Conservation (phyloP, 2,113 vertebrate genomes). For the Motacilla alba region DNA sequence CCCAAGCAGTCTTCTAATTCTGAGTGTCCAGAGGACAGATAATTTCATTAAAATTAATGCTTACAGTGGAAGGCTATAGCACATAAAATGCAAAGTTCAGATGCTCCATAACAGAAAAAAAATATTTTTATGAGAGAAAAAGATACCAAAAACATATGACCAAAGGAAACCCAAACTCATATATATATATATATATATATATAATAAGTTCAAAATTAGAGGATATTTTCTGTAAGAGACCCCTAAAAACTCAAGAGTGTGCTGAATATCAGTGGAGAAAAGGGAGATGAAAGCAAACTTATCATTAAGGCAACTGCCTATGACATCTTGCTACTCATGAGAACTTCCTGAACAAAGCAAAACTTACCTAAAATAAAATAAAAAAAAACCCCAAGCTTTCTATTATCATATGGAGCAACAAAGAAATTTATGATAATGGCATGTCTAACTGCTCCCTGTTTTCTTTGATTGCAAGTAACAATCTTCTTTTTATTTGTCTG, state of each 20-base stretch:
- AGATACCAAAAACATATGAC: neutral
- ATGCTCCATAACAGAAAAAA: neutral
- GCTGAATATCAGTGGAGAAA: neutral
- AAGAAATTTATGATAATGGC: neutral
- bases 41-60: neutral
- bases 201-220: neutral
- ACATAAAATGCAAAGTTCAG: accelerated
- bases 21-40: neutral
- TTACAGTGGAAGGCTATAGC: neutral
- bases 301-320: neutral
- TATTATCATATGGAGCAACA: neutral
- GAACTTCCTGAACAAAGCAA: neutral
- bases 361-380: neutral
- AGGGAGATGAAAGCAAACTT: neutral
- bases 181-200: neutral
- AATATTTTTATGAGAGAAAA: neutral
- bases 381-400: accelerated
- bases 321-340: neutral
- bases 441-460: neutral
- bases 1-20: neutral
- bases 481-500: neutral
- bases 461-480: neutral
- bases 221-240: neutral
- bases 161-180: neutral
- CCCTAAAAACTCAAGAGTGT: neutral